Base-by-base conservation (phyloP, 64 coral and sea anemone genomes). In the Trachythela sp. region DNA sequence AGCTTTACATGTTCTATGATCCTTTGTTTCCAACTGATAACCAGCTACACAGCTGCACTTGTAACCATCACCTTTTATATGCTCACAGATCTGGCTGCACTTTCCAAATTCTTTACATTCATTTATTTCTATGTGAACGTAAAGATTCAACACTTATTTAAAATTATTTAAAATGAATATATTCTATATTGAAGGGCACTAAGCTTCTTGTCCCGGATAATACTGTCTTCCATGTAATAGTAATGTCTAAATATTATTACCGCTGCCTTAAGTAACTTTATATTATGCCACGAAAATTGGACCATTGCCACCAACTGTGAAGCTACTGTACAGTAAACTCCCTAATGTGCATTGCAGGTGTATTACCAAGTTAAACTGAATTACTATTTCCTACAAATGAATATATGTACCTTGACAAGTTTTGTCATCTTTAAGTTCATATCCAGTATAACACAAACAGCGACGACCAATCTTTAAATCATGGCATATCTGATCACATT, bases 11-110 rank as follows among this genome's bases (percentile, higher is more conserved):
- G 75, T 37, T 22, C 37, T 30, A 0, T 37, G 31, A 80, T 80
- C 75, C 37, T 80, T 80, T 35, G 20, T 39, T 20, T 80, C 31
- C 26, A 80, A 36, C 9, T 34, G 75, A 30, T 80, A 80, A 36
- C 75, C 75, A 14, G 75, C 75, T 18, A 80, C 75, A 35, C 75
- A 80, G 20, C 75, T 80, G 30, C 75, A 80, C 20, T 80, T 80
- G 37, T 36, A 80, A 17, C 33, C 20, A 20, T 30, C 75, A 17
- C 56, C 56, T 64, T 80, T 1, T 80, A 29, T 36, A 80, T 35
- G 26, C 37, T 34, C 75, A 36, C 75, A 80, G 13, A 34, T 80
- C 34, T 80, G 75, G 35, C 75, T 80, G 37, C 75, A 80, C 33
- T 80, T 80, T 20, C 75, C 75, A 80, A 80, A 39, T 30, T 80